These are phyloP conservation scores for Rhodinocichla rosea DNA, from an alignment of 2,113 vertebrate species.

Conservation along the genomic window DNA sequence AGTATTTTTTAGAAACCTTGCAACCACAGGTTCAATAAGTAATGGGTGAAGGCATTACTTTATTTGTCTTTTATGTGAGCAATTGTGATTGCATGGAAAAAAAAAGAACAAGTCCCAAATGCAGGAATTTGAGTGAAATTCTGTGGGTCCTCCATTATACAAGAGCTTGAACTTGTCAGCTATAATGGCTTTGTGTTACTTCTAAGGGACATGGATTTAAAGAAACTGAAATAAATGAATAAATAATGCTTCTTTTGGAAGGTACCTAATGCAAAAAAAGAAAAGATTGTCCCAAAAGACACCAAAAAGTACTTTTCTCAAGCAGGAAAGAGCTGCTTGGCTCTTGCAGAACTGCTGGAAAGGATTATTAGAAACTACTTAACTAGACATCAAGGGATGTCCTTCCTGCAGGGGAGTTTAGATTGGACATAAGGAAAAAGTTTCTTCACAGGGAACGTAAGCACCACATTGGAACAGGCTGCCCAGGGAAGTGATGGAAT, in stretches of 20 bases:
- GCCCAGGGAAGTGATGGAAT: neutral
- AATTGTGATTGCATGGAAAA: neutral
- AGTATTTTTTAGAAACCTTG: neutral
- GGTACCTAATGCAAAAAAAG: neutral
- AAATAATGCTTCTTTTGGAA: neutral
- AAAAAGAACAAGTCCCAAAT: neutral
- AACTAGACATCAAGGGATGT: neutral
- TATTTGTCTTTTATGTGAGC: neutral
- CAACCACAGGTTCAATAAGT: neutral
- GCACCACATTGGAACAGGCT: neutral
- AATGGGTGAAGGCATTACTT: neutral
- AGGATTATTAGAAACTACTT: neutral
- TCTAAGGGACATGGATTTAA: neutral
- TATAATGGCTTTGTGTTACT: neutral
- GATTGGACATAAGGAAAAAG: neutral
- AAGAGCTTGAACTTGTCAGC: neutral
- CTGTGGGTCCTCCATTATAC: neutral
- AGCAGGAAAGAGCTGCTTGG: neutral
- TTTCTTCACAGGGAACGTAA: neutral
- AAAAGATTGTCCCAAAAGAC: neutral
- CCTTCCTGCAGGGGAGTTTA: neutral
- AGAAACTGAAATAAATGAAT: slow-evolving; percentile 3
- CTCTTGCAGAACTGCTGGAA: neutral
- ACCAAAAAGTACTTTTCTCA: neutral
- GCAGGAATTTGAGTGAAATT: neutral